Evolutionary conservation across 2,113 vertebrate genomes (phyloP).

Genomic region (Guaruba guarouba): DNA sequence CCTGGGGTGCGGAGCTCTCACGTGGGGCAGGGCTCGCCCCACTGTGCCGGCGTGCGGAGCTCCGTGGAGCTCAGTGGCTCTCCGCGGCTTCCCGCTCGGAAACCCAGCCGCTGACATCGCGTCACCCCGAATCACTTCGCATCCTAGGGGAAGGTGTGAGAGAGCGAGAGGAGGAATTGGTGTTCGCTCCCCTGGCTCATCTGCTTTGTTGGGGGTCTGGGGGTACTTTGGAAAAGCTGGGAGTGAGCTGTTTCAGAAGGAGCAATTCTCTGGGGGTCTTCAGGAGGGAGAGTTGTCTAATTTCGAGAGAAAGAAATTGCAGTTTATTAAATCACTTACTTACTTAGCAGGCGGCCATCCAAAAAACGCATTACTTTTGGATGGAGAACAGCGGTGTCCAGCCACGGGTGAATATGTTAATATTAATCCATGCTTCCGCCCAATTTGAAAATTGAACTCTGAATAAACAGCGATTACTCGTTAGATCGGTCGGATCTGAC

Average conservation of each 20-base stretch:
- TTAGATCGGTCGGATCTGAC: background rate
- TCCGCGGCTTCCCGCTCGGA: background rate
- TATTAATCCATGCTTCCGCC: background rate
- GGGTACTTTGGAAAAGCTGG: background rate
- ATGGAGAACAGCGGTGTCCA: background rate
- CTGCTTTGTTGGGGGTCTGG: background rate
- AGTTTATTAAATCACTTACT: background rate
- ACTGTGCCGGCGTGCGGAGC: background rate
- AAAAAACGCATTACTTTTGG: background rate
- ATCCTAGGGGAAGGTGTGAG: background rate
- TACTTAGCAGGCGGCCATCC: background rate
- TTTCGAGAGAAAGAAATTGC: background rate
- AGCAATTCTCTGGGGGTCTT: background rate
- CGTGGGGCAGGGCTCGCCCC: background rate
- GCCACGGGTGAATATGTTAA: background rate
- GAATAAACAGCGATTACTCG: fast-evolving
- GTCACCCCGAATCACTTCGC: background rate
- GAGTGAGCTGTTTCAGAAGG: background rate
- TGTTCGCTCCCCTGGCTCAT: background rate
- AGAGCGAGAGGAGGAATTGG: background rate
- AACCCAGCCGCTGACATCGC: background rate
- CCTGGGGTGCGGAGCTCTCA: background rate
- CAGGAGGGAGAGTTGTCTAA: background rate
- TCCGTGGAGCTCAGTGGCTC: background rate
- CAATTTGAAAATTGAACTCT: background rate